Percentiles rank a stretch among this genome's conserved stretches.
These are phyloP conservation scores for Drosophila testacea DNA, from an alignment of 2,888 invertebrate genomes.

Conservation along the genomic window DNA sequence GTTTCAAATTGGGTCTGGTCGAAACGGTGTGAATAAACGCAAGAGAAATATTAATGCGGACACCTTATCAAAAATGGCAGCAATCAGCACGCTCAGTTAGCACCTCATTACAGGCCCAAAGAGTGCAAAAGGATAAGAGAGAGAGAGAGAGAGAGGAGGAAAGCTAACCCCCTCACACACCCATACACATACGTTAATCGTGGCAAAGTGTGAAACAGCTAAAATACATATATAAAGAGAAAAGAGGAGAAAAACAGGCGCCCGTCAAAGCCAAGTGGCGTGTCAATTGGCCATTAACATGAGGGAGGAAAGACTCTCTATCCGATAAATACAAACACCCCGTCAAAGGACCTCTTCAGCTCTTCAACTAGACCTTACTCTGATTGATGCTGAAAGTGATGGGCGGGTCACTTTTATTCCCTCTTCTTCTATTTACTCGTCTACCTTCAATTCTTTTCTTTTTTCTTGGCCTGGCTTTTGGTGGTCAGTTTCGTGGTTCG, in stretches of 20 bases:
- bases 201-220: slow-evolving; percentile 30
- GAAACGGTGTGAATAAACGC: slow-evolving; percentile 62
- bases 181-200: slow-evolving; percentile 33
- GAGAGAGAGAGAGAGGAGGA: neutral
- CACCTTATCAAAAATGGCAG: slow-evolving; percentile 79
- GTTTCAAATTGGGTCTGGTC: slow-evolving; percentile 4
- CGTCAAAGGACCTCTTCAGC: slow-evolving; percentile 29
- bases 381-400: slow-evolving; percentile 59
- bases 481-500: slow-evolving; percentile 13
- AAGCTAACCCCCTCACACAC: slow-evolving; percentile 14
- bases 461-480: neutral
- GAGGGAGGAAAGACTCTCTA: slow-evolving; percentile 28
- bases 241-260: neutral
- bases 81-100: slow-evolving; percentile 80
- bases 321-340: slow-evolving; percentile 69
- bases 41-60: slow-evolving; percentile 73
- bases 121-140: neutral
- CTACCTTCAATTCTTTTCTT: neutral
- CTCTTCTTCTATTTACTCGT: no score
- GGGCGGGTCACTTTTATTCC: neutral
- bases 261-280: slow-evolving; percentile 78
- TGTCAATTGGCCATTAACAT: slow-evolving; percentile 81
- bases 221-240: slow-evolving; percentile 11
- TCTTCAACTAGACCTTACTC: slow-evolving; percentile 23
- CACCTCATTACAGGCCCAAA: slow-evolving; percentile 64